Evolutionary conservation across 2,888 invertebrate species (phyloP).

Genomic region (Pachymerium ferrugineum): DNA sequence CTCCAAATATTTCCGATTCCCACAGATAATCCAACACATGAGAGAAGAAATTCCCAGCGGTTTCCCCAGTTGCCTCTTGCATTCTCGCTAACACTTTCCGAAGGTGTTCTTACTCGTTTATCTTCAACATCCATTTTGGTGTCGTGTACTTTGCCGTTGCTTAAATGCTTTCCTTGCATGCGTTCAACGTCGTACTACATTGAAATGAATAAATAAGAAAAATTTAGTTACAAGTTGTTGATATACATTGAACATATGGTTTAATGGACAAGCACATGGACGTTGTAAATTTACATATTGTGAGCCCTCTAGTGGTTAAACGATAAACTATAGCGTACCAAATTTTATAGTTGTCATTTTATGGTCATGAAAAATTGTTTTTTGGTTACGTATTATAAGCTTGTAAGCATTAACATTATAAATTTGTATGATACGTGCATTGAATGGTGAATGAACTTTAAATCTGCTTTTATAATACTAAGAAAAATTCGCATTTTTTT

Average conservation of each 20-base stretch:
- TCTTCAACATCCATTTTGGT: not conserved
- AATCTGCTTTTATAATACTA: too few species aligned
- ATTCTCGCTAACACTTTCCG: not conserved
- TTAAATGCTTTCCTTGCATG: not conserved
- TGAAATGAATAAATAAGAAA: not conserved
- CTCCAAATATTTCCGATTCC: conserved; percentile 42
- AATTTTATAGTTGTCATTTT: too few species aligned
- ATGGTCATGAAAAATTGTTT: too few species aligned
- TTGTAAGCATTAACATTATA: too few species aligned
- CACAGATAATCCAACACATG: conserved; percentile 44
- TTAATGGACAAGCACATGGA: too few species aligned
- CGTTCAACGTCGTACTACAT: not conserved
- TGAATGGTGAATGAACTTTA: too few species aligned
- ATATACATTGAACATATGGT: not conserved
- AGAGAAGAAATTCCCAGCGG: conserved; percentile 46
- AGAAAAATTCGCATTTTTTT: too few species aligned
- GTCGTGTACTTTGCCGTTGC: not conserved
- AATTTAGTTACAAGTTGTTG: not conserved
- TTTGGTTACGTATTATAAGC: too few species aligned
- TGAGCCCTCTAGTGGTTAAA: too few species aligned
- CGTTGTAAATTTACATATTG: too few species aligned
- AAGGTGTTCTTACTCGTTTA: not conserved
- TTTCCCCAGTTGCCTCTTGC: conserved; percentile 48
- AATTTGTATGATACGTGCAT: too few species aligned
- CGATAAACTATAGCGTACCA: too few species aligned